These are phyloP conservation scores for Rhyacichthys aspro DNA, from an alignment of 2,797 vertebrate species.

Conservation along the genomic window DNA sequence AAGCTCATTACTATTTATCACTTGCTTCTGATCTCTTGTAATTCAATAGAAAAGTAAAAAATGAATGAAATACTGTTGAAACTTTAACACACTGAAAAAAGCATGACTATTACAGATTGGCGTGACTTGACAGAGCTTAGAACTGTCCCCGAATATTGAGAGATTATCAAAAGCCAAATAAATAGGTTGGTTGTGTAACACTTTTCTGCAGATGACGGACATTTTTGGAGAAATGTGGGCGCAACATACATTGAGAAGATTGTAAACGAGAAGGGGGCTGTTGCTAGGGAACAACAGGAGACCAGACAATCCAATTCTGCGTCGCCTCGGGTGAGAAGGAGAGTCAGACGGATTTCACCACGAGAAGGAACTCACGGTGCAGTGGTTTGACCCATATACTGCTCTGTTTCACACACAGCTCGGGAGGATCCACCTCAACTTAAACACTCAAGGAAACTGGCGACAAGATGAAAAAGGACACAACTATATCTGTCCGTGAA, in stretches of 20 bases:
- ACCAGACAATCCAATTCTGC: conserved; percentile 42
- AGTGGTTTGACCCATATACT: conserved; percentile 18
- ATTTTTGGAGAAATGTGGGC: conserved; percentile 58
- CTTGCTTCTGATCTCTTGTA: no score
- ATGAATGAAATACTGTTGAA: no score
- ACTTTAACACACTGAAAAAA: no score
- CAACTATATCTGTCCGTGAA: background rate
- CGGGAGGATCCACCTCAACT: conserved; percentile 34
- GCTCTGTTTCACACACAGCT: conserved; percentile 6
- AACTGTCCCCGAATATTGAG: no score
- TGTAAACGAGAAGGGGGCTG: conserved; percentile 50
- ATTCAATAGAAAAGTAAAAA: no score
- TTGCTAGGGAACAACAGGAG: conserved; percentile 74
- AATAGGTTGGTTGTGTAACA: conserved; percentile 33
- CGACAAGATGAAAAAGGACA: conserved; percentile 22
- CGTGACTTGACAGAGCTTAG: background rate
- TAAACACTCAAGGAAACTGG: conserved; percentile 6
- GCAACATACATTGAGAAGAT: conserved; percentile 46
- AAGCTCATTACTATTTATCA: background rate
- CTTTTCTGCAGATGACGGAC: conserved; percentile 34
- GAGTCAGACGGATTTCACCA: conserved; percentile 44
- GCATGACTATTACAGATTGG: no score
- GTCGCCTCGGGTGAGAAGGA: conserved; percentile 23
- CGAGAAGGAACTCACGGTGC: conserved; percentile 23
- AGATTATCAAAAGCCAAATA: no score